These are phyloP conservation scores for Philaethria dido DNA, from an alignment of 2,888 invertebrate species.

Conservation along the genomic window DNA sequence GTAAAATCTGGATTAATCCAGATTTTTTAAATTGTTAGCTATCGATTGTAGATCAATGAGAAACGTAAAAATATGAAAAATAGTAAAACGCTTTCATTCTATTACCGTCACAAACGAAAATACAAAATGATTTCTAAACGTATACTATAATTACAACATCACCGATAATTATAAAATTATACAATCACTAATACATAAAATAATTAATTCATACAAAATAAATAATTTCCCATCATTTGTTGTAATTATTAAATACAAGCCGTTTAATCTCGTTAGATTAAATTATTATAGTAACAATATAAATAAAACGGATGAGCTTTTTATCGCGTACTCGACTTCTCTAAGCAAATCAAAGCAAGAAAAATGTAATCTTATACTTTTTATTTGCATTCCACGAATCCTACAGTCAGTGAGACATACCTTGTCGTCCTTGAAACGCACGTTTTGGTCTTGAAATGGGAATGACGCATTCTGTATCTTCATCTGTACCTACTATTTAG, in stretches of 20 bases:
- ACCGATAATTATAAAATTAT: slow-evolving; percentile 5
- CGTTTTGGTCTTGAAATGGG: slow-evolving; percentile 58
- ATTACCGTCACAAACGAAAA: background rate
- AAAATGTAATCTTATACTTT: slow-evolving; percentile 52
- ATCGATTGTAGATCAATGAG: no score
- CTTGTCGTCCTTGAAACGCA: slow-evolving; percentile 70
- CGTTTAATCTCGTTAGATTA: slow-evolving; percentile 5
- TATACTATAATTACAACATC: background rate
- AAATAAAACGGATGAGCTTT: slow-evolving; percentile 8
- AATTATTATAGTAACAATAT: background rate
- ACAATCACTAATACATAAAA: background rate
- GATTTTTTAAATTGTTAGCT: no score
- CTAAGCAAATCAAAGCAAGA: slow-evolving; percentile 37
- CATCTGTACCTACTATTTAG: slow-evolving; percentile 26
- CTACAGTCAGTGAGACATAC: slow-evolving; percentile 54
- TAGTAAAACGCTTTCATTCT: no score
- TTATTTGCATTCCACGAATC: slow-evolving; percentile 65
- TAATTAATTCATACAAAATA: background rate
- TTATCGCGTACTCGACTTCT: slow-evolving; percentile 13
- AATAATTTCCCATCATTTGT: background rate
- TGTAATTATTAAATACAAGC: background rate
- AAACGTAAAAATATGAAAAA: no score
- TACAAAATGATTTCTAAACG: background rate
- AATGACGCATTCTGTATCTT: slow-evolving; percentile 61
- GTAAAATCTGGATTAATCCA: no score